Evolutionary conservation across 2,113 vertebrate species (phyloP).

Genomic region (Symphodus melops): DNA sequence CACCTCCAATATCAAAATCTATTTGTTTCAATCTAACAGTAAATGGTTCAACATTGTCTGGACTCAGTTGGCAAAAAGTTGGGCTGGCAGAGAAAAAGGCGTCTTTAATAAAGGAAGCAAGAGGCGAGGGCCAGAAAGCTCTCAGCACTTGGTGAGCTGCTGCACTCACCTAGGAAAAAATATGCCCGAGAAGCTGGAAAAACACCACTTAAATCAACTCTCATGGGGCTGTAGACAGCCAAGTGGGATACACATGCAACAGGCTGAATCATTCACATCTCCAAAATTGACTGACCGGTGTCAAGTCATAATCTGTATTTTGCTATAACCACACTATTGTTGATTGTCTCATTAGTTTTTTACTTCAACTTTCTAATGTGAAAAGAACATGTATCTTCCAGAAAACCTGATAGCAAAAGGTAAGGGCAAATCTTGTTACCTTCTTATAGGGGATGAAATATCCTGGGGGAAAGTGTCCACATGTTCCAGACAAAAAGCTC

Average conservation of each 20-base stretch:
- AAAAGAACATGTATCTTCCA: neutral
- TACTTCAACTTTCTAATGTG: neutral
- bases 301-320: conserved; percentile 29
- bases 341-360: neutral
- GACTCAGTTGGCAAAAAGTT: conserved; percentile 46
- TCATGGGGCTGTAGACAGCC: conserved; percentile 22
- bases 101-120: conserved; percentile 50
- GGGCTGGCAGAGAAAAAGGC: conserved; percentile 41
- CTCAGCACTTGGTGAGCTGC: conserved; percentile 37
- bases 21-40: conserved; percentile 38
- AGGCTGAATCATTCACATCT: conserved; percentile 19
- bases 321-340: conserved; percentile 13
- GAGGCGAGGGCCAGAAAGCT: conserved; percentile 44
- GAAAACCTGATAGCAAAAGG: too few species aligned
- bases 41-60: conserved; percentile 46
- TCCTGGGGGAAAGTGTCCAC: too few species aligned
- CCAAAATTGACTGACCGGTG: neutral
- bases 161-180: conserved; percentile 56
- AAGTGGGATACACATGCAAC: conserved; percentile 40
- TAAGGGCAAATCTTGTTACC: too few species aligned
- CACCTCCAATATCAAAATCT: conserved; percentile 16
- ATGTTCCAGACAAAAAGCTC: too few species aligned
- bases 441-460: too few species aligned
- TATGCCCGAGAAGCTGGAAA: conserved; percentile 45
- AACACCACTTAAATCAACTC: conserved; percentile 42